Conservation (phyloP, 2,797 vertebrate species). For the Micrastur ruficollis region DNA sequence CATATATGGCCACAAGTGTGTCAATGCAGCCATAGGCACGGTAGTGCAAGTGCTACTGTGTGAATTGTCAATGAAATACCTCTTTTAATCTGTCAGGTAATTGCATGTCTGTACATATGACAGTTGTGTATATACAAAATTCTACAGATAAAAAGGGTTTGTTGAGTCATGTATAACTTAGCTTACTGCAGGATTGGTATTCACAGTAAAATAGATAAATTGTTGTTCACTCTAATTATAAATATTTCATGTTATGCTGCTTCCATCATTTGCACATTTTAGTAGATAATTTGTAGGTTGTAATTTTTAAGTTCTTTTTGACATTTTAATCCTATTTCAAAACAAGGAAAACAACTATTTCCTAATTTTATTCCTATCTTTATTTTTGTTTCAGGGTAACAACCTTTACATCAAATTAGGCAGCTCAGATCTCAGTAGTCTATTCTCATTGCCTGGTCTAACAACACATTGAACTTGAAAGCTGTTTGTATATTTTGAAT, state of each 20-base stretch:
- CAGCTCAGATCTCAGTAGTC: background rate
- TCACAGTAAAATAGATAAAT: background rate
- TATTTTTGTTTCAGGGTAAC: background rate
- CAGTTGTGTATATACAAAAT: background rate
- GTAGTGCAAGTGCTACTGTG: background rate
- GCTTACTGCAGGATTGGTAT: background rate
- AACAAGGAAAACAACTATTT: background rate
- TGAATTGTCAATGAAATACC: background rate
- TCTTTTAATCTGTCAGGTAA: background rate
- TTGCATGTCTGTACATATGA: background rate
- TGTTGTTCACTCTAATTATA: background rate
- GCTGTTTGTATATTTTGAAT: background rate
- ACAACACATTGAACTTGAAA: background rate
- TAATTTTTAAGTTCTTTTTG: background rate
- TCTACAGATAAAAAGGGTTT: background rate
- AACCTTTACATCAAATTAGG: background rate
- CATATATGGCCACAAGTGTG: background rate
- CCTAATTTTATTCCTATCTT: background rate
- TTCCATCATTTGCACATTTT: background rate
- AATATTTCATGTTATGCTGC: background rate
- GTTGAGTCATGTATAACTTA: background rate
- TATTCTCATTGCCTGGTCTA: background rate
- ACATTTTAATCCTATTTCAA: background rate
- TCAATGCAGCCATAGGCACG: background rate
- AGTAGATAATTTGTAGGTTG: background rate